Base-by-base conservation (phyloP, 2,113 vertebrate genomes). In the Scomber colias region DNA sequence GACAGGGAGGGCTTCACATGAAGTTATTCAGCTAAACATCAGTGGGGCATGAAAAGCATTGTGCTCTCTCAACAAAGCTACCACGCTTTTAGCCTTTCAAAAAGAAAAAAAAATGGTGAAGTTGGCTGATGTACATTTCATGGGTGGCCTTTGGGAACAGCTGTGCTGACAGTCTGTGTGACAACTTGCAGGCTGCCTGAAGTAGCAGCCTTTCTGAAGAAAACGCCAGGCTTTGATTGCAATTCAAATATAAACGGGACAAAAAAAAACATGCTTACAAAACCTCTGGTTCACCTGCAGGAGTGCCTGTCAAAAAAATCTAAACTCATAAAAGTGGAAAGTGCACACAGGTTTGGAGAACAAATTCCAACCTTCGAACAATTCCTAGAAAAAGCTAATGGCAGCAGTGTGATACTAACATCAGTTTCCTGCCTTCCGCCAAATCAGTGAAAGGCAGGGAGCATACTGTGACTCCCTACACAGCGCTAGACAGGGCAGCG, bases 141-240 rank as follows among this genome's bases (percentile, higher is more conserved):
- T 17, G 75, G 68, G 51, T 54, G 77, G 90, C 84, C 88, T 85
- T 75, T 77, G 79, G 88, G 85, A 82, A 50, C 83, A 75, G 73
- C 76, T 71, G 64, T 72, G 15, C 75, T 70, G 81, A 79, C 83
- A 49, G 80, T 54, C 55, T 57, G 81, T 46, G 70, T 82, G 87
- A 90, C 89, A 87, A 79, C 67, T 78, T 40, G 12, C 40, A 84
- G 75, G 70, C 40, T 40, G 81, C 46, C 75, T 75, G 40, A 63
- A 77, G 80, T 53, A 77, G 79, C 49, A 66, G 56, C 46, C 61
- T 61, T 69, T 69, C 60, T 67, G 63, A 76, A 82, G 87, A 24
- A 72, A 81, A 87, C 30, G n/a, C 50, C 1, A 2, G 48, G 73
- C 81, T 87, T 67, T 86, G 83, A 89, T 80, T 83, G 81, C 65